These are phyloP conservation scores for Blera fallax DNA, from an alignment of 2,888 invertebrate species.

Conservation along the genomic window DNA sequence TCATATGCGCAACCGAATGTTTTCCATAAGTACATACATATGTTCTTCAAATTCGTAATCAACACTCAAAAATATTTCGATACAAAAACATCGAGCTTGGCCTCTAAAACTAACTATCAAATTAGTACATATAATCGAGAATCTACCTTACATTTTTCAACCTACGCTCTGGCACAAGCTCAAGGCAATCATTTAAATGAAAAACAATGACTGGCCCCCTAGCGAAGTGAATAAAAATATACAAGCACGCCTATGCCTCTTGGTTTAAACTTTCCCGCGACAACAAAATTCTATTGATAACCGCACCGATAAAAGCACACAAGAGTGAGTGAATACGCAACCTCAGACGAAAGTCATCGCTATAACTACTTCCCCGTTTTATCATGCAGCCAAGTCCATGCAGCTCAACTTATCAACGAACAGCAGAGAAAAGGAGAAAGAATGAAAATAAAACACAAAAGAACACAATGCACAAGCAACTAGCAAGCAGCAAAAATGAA, in stretches of 20 bases:
- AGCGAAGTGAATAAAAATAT: background rate
- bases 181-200: too few species aligned
- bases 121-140: too few species aligned
- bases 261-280: background rate
- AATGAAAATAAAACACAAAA: slow-evolving; percentile 53
- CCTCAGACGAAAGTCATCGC: background rate
- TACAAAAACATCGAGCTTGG: too few species aligned
- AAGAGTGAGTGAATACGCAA: slow-evolving; percentile 37
- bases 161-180: background rate
- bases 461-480: slow-evolving; percentile 40
- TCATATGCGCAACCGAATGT: too few species aligned
- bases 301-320: background rate
- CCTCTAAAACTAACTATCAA: too few species aligned
- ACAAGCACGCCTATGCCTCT: slow-evolving; percentile 12
- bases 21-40: too few species aligned
- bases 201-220: too few species aligned
- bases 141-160: too few species aligned
- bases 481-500: slow-evolving; percentile 13
- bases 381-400: slow-evolving; percentile 25
- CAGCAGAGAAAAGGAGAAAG: slow-evolving; percentile 47
- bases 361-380: slow-evolving; percentile 45
- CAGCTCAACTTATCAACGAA: slow-evolving; percentile 58
- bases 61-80: too few species aligned
- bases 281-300: slow-evolving; percentile 49
- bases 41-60: too few species aligned